A percentile compares a stretch with the other conserved stretches of the same genome.
Evolutionary conservation across 2,113 vertebrate species (phyloP).

Genomic region (Galeopterus variegatus): DNA sequence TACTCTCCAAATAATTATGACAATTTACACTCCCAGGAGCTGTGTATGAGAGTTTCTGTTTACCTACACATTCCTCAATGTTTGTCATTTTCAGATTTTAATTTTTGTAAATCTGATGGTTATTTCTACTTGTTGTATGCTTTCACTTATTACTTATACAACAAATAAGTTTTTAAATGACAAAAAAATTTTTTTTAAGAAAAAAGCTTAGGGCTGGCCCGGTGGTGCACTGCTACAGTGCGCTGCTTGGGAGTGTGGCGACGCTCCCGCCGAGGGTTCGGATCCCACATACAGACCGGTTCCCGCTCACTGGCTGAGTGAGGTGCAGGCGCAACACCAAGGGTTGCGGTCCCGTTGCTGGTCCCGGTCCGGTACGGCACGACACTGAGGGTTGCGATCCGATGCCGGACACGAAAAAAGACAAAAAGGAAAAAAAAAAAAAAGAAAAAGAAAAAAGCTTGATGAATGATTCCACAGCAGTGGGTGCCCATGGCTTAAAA

Average conservation of each 20-base stretch:
- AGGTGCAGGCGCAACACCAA: no score
- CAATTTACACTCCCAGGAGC: background rate
- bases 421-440: no score
- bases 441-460: background rate
- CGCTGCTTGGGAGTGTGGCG: no score
- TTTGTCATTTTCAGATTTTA: background rate
- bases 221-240: no score
- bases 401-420: no score
- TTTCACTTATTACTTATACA: background rate
- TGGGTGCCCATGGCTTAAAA: background rate
- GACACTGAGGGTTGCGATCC: no score
- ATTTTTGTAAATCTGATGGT: background rate
- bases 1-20: background rate
- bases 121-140: background rate
- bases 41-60: background rate
- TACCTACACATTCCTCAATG: background rate
- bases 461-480: background rate
- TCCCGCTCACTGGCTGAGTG: no score
- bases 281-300: no score
- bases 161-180: background rate
- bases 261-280: no score
- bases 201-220: no score
- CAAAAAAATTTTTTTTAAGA: background rate
- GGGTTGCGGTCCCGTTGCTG: no score
- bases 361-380: no score